These are phyloP conservation scores for Drosophila trapezifrons DNA, from an alignment of 1,140 invertebrate genomes.

Conservation along the genomic window DNA sequence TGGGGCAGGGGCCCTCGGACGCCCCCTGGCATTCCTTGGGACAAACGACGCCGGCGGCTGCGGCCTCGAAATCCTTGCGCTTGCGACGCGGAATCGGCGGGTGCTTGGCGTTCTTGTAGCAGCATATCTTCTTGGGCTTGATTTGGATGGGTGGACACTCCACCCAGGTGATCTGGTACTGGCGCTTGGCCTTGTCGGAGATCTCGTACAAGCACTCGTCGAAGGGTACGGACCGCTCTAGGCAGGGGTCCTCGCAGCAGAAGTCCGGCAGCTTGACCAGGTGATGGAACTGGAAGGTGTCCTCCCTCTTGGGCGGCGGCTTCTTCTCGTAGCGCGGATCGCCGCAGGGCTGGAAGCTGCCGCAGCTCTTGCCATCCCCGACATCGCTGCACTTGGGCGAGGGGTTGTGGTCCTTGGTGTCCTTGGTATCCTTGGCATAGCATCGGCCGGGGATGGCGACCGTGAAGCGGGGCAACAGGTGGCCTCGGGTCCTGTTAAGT, in stretches of 20 bases:
- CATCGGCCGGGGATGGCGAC: background rate
- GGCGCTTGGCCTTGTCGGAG: constrained; percentile 60
- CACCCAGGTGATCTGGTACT: constrained; percentile 70
- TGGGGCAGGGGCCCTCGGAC: constrained; percentile 19
- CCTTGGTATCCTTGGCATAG: background rate
- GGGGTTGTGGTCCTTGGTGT: constrained; percentile 14
- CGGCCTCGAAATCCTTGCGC: constrained; percentile 7
- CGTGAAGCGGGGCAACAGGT: background rate
- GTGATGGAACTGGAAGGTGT: constrained; percentile 30
- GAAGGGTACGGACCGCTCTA: constrained; percentile 18
- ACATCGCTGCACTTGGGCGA: constrained; percentile 4
- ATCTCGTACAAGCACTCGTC: constrained; percentile 60
- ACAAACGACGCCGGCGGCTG: background rate
- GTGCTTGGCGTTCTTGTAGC: constrained; percentile 17
- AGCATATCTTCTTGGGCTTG: constrained; percentile 68
- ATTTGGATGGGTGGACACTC: constrained; percentile 64
- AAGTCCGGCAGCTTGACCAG: background rate
- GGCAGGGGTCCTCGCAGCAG: background rate
- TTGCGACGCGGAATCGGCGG: constrained; percentile 44
- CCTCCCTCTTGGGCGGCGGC: background rate
- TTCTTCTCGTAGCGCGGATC: constrained; percentile 16
- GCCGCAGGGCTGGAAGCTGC: background rate
- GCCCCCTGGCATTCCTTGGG: background rate
- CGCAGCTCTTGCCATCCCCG: background rate
- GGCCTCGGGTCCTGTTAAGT: background rate